A percentile compares a stretch with the other conserved stretches of the same genome.
phyloP scores from a whole-genome alignment of 1,140 invertebrate genomes.

The Lucilia sericata region DNA sequence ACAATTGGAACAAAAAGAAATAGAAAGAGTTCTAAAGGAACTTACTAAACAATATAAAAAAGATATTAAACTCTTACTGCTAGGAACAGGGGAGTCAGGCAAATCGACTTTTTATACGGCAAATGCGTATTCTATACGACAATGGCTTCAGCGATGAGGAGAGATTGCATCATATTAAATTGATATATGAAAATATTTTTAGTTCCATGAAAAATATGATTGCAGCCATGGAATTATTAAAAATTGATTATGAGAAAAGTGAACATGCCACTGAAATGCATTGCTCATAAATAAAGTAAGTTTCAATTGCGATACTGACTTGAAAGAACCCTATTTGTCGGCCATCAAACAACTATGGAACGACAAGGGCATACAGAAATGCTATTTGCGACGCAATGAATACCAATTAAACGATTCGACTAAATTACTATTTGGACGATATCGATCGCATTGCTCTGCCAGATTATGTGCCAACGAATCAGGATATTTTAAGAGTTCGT shows the following conservation, averaged over 20 bases:
- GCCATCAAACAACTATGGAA: no score
- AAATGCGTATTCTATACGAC: constrained; percentile 96
- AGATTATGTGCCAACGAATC: no score
- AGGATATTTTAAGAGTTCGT: no score
- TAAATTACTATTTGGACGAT: no score
- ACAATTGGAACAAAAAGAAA: neutral
- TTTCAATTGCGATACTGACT: constrained; percentile 91
- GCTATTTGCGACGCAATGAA: no score
- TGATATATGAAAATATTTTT: constrained; percentile 78
- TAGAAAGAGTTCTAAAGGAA: neutral
- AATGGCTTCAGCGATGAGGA: constrained; percentile 93
- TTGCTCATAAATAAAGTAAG: constrained; percentile 83
- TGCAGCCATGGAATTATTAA: constrained; percentile 90
- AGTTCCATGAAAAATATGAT: constrained; percentile 98
- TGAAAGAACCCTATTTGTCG: constrained; percentile 89
- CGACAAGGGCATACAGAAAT: no score
- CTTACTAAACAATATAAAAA: neutral
- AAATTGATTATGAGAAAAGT: constrained; percentile 84
- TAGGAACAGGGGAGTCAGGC: constrained; percentile 93
- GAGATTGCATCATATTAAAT: constrained; percentile 82
- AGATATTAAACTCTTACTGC: constrained; percentile 8
- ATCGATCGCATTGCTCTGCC: no score
- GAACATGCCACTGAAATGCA: constrained; percentile 75
- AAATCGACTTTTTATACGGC: constrained; percentile 97
- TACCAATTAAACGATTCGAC: no score